These are phyloP conservation scores for Macaria liturata DNA, from an alignment of 2,888 invertebrate species.

Conservation along the genomic window DNA sequence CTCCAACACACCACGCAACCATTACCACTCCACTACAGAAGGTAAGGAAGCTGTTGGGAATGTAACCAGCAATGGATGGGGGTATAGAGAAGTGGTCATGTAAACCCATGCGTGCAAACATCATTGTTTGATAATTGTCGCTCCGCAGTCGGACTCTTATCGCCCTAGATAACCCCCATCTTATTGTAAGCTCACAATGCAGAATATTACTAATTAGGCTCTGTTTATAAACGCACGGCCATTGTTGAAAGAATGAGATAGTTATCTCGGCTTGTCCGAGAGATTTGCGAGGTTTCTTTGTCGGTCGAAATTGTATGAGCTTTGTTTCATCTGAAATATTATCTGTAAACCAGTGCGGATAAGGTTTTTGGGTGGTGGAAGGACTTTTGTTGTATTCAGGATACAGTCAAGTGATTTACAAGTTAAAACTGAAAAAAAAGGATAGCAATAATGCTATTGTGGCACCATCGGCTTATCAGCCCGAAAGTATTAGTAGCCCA, in stretches of 20 bases:
- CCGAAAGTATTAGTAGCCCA: too few species aligned
- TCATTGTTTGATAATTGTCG: slow-evolving; percentile 79
- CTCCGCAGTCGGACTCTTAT: slow-evolving; percentile 68
- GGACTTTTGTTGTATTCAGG: slow-evolving; percentile 1
- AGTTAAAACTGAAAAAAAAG: too few species aligned
- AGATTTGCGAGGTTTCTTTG: slow-evolving; percentile 81
- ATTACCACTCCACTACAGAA: slow-evolving; percentile 5
- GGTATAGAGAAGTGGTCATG: slow-evolving; percentile 20
- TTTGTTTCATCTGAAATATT: slow-evolving; percentile 75
- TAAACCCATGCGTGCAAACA: slow-evolving; percentile 34
- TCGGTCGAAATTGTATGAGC: slow-evolving; percentile 75
- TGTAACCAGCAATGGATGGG: slow-evolving; percentile 44
- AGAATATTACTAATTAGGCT: slow-evolving; percentile 83
- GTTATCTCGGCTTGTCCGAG: slow-evolving; percentile 79
- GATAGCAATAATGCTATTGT: too few species aligned
- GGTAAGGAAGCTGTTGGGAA: slow-evolving; percentile 2
- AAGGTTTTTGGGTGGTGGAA: slow-evolving; percentile 36
- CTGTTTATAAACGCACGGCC: slow-evolving; percentile 78
- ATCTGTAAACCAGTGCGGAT: slow-evolving; percentile 56
- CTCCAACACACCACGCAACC: not conserved
- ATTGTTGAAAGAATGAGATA: slow-evolving; percentile 82
- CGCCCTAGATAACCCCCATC: slow-evolving; percentile 80
- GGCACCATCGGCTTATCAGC: too few species aligned
- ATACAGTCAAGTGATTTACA: too few species aligned
- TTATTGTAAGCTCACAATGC: slow-evolving; percentile 80